Base-by-base conservation (phyloP, 1,140 invertebrate species). In the Probaryconus sp. region DNA sequence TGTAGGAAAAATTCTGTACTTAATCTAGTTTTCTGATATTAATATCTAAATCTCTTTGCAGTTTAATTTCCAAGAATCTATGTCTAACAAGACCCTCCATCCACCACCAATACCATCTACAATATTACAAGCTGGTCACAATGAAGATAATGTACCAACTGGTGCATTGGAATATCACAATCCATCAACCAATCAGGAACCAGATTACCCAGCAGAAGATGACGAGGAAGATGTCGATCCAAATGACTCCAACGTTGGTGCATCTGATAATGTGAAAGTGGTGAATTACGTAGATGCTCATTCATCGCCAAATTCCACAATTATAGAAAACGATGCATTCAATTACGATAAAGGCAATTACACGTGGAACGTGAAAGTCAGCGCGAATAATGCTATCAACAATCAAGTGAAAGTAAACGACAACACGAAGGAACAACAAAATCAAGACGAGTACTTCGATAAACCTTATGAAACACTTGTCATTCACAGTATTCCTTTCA, bases 211-310 rank as follows among this genome's bases (percentile, higher is more conserved):
- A 26, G 56, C 38, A 18, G 3, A 60, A 6, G 37, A 26, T 16
- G 26, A 42, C 4, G 5, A 53, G 5, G 48, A 69, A 3, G 5
- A 71, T 30, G 60, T 77, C 24, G 55, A 77, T 18, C 17, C 51
- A 21, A 43, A 47, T 11, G 85, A 86, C 60, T 84, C 85, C 3
- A 82, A 82, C 5, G 76, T 78, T 5, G 79, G 77, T 10, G 84
- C 82, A 3, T 86, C 85, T 0, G 84, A 85, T 38, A 80, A 81
- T 16, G 47, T 87, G 0, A 83, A 86, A 47, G 67, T 82, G 17
- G 37, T 73, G 16, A 76, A 78, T 37, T 47, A 61, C n/a, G 37
- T 65, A n/a, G 30, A 76, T 10, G 21, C 31, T 18, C 21, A 73
- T 11, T 61, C 64, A 31, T 35, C 31, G 9, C n/a, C 35, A 4